Base-by-base conservation (phyloP, 2,888 invertebrate genomes). In the Drosophila paranaensis region DNA sequence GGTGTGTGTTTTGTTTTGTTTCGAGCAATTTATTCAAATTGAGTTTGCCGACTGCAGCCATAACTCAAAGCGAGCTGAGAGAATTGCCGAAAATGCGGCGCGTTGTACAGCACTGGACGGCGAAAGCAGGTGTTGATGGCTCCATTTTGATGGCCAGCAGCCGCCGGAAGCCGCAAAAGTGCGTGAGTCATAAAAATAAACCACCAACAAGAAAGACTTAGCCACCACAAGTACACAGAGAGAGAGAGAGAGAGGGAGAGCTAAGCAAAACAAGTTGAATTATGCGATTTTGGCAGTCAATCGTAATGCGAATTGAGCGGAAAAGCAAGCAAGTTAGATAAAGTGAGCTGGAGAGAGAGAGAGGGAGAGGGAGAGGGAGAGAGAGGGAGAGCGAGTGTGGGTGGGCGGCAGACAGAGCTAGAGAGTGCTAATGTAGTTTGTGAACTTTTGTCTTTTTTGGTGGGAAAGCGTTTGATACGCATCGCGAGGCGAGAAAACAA, bases 131-230 rank as follows among this genome's bases (percentile, higher is more conserved):
- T 84, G 89, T 84, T 84, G 84, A 84, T 84, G 81, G 89, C 84
- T 84, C 83, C 88, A 84, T 88, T 82, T 83, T 83, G 84, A 86
- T 83, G 84, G 89, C 79, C 87, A 73, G 81, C 71, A 73, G 81
- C 70, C 89, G 89, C 70, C 89, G 89, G 84, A 88, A 84, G 89
- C 89, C 84, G 81, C 89, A 84, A 83, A 88, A 84, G 89, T 84
- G 84, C 84, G 84, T 84, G 84, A 84, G 84, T 88, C 84, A 86
- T 84, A 84, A 86, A 84, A 84, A 88, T 88, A 84, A 88, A 88
- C 50, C 63, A 70, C 53, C 72, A 64, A 63, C 48, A 30, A 53
- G 60, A 53, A 51, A 60, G 14, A 53, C 53, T 37, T 39, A 42
- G 39, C 64, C 60, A 50, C 46, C 30, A 57, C 39, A 69, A 40